Evolutionary conservation across 2,113 vertebrate species (phyloP), one percentile per base, ranked within the genome.

Genomic region (Mesocricetus auratus): DNA sequence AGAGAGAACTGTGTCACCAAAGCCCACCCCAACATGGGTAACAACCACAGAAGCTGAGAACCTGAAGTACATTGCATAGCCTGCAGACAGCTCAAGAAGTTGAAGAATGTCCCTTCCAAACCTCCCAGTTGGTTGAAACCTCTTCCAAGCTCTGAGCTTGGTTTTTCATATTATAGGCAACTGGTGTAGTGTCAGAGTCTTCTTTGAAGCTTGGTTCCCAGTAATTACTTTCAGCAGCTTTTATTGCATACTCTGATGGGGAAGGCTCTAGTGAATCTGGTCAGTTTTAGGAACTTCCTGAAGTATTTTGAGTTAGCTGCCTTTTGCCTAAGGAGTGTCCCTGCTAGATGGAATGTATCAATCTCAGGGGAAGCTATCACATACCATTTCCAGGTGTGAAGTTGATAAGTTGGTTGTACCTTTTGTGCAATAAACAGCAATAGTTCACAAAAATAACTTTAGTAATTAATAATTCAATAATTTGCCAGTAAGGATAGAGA

Each of bases 51-150:
- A 39, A 60, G 5, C 56, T 82, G 79, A 24, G 22, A 39, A 29
- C 1, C 21, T 39, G 22, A 60, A 29, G 22, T 6, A 39, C 79
- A 82, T 0, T 2, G 36, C 11, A 60, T 2, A 83, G 47, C 7
- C 3, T 53, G 17, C 31, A 79, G 17, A 53, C 16, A 36, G 15
- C 36, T 60, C 79, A 83, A 60, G 3, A 29, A 7, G 6, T 39
- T 83, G 42, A 47, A 22, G 56, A 83, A 29, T 8, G 56, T 29
- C 36, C 3, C 22, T 83, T 60, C 6, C 13, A 39, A 60, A 29
- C 0, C 0, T 42, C 6, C 16, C n/a, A 29, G 1, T 39, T 29
- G n/a, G 1, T 16, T 60, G 60, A 39, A 60, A 29, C 24, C 33
- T 83, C n/a, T 60, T 83, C 13, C 12, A 5, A 3, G 39, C 24